Conservation (phyloP, 23 tunicate genomes). For the Styela clava region DNA sequence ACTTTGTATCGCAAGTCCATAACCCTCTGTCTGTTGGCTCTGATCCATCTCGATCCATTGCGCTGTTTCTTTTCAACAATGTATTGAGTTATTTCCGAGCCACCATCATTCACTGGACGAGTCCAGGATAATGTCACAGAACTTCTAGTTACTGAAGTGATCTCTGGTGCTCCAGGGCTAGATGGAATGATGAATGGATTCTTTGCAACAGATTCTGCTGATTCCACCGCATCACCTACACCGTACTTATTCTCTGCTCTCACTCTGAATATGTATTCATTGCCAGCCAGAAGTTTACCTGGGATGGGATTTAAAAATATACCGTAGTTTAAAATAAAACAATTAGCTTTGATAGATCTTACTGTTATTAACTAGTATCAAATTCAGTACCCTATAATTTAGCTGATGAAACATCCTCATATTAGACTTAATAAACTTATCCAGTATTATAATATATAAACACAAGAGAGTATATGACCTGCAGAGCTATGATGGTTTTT, state of each 20-base stretch:
- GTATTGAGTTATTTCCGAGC: slow-evolving; percentile 75
- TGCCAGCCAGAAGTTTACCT: slow-evolving; percentile 60
- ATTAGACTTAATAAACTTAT: too few relatives aligned
- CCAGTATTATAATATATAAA: too few relatives aligned
- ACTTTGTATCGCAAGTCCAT: slow-evolving; percentile 73
- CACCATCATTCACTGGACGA: slow-evolving; percentile 80
- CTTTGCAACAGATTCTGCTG: slow-evolving; percentile 56
- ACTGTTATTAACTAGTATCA: too few relatives aligned
- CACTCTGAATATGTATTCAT: slow-evolving; percentile 94
- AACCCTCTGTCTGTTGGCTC: slow-evolving; percentile 58
- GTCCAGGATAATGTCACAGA: slow-evolving; percentile 76
- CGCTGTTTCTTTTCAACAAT: slow-evolving; percentile 75
- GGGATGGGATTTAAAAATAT: too few relatives aligned
- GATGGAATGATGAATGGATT: slow-evolving; percentile 76
- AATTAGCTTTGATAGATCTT: too few relatives aligned
- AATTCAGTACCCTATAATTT: too few relatives aligned
- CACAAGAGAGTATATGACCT: too few relatives aligned
- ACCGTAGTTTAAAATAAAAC: too few relatives aligned
- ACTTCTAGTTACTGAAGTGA: slow-evolving; percentile 63
- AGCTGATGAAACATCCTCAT: too few relatives aligned
- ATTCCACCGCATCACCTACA: slow-evolving; percentile 73
- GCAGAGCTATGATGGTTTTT: too few relatives aligned
- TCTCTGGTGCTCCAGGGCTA: slow-evolving; percentile 49
- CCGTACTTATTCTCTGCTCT: slow-evolving; percentile 97
- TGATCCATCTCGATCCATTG: slow-evolving; percentile 72